Conservation (phyloP, 37 sponge, comb jelly and placozoan genomes). For the Mnemiopsis leidyi region DNA sequence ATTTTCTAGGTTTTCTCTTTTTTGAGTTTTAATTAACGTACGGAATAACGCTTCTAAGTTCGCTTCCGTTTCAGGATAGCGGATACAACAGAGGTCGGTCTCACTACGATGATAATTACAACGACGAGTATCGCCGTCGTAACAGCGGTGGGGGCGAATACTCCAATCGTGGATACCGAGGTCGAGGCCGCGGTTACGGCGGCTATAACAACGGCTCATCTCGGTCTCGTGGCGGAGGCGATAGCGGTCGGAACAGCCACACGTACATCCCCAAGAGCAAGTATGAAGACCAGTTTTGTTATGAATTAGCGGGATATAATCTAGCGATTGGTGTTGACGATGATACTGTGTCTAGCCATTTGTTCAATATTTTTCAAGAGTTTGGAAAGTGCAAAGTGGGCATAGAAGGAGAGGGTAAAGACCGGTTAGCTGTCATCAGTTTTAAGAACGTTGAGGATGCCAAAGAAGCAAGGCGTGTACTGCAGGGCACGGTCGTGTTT, state of each 20-base stretch:
- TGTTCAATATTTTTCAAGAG: constrained; percentile 35
- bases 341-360: constrained; percentile 28
- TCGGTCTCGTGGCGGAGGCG: neutral
- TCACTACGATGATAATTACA: constrained; percentile 6
- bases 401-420: constrained; percentile 60
- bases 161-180: constrained; percentile 13
- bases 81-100: constrained; percentile 22
- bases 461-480: constrained; percentile 33
- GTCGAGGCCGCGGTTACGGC: neutral
- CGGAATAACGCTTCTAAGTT: neutral
- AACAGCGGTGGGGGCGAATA: constrained; percentile 13
- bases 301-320: constrained; percentile 44
- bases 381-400: constrained; percentile 57
- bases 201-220: neutral
- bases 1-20: too few relatives aligned
- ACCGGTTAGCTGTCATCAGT: constrained; percentile 48
- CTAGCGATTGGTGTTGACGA: constrained; percentile 45
- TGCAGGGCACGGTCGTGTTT: constrained; percentile 50
- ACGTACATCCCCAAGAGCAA: constrained; percentile 52
- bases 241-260: neutral
- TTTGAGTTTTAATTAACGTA: too few relatives aligned
- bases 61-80: constrained; percentile 26
- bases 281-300: constrained; percentile 42
- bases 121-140: neutral
- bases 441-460: constrained; percentile 54